Percentiles rank a stretch among this genome's conserved stretches.
Evolutionary conservation across 1,140 invertebrate species (phyloP).

Genomic region (Drosophila rhopaloa): DNA sequence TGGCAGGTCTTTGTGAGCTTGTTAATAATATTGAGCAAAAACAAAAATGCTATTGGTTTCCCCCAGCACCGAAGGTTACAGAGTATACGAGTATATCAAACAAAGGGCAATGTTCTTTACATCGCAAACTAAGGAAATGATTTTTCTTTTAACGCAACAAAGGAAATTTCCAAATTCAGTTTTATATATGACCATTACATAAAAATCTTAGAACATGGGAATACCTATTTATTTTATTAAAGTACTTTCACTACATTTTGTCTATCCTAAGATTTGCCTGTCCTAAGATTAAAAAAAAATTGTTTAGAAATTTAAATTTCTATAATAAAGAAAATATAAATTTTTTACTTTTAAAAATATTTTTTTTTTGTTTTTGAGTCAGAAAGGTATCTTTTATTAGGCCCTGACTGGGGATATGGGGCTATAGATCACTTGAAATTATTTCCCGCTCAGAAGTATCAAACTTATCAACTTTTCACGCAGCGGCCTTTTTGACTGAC

Average conservation of each 20-base stretch:
- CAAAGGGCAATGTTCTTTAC: slow-evolving; percentile 39
- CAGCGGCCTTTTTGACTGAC: not conserved
- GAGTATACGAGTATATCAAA: slow-evolving; percentile 16
- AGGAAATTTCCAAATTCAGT: not conserved
- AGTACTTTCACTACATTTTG: no score
- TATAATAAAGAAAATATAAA: no score
- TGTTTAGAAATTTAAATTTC: no score
- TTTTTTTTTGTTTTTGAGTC: no score
- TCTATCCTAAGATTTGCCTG: no score
- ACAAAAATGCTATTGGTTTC: slow-evolving; percentile 36
- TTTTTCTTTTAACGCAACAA: slow-evolving; percentile 11
- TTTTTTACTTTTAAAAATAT: no score
- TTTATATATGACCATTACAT: not conserved
- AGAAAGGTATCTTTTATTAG: no score
- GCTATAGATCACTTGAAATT: not conserved
- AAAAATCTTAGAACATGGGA: not conserved
- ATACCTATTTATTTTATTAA: not conserved
- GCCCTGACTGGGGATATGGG: no score
- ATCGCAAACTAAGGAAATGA: slow-evolving; percentile 16
- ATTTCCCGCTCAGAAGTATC: not conserved
- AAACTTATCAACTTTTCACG: slow-evolving; percentile 9
- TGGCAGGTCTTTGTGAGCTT: slow-evolving; percentile 16
- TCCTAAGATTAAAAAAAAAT: no score
- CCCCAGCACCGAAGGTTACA: slow-evolving; percentile 30
- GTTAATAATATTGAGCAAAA: slow-evolving; percentile 50